phyloP scores from a whole-genome alignment of 2,888 invertebrate species.

The Eupeodes latifasciatus region DNA sequence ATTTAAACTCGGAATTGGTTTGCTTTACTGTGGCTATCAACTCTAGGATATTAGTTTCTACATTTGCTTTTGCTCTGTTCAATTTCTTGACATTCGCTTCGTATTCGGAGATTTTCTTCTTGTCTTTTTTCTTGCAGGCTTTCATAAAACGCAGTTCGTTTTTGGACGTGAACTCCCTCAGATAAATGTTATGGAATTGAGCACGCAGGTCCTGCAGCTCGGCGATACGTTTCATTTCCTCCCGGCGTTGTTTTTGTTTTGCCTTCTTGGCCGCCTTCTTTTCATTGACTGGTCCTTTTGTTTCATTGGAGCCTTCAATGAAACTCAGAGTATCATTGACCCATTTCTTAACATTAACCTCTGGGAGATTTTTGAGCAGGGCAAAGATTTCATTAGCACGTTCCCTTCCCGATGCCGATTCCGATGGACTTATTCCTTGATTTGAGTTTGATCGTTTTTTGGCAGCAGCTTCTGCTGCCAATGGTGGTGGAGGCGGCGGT shows the following conservation, averaged over 20 bases:
- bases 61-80: constrained; percentile 82
- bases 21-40: constrained; percentile 83
- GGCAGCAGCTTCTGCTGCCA: not conserved
- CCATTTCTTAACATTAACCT: constrained; percentile 82
- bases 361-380: constrained; percentile 78
- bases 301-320: constrained; percentile 80
- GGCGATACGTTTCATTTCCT: constrained; percentile 82
- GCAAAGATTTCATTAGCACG: constrained; percentile 82
- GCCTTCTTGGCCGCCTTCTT: constrained; percentile 84
- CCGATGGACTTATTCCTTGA: constrained; percentile 45
- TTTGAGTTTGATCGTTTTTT: constrained; percentile 57
- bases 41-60: constrained; percentile 82
- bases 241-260: constrained; percentile 83
- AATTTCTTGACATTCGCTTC: constrained; percentile 83
- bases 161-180: constrained; percentile 83
- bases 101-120: constrained; percentile 82
- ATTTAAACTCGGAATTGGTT: constrained; percentile 82
- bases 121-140: constrained; percentile 81
- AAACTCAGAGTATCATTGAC: constrained; percentile 83
- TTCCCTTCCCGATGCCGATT: constrained; percentile 68
- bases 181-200: constrained; percentile 83
- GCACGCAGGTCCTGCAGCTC: constrained; percentile 82
- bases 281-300: constrained; percentile 79
- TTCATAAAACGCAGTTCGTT: constrained; percentile 81
- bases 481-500: constrained; percentile 58